These are phyloP conservation scores for Pandemis cinnamomeana DNA, from an alignment of 2,888 invertebrate genomes.

Conservation along the genomic window DNA sequence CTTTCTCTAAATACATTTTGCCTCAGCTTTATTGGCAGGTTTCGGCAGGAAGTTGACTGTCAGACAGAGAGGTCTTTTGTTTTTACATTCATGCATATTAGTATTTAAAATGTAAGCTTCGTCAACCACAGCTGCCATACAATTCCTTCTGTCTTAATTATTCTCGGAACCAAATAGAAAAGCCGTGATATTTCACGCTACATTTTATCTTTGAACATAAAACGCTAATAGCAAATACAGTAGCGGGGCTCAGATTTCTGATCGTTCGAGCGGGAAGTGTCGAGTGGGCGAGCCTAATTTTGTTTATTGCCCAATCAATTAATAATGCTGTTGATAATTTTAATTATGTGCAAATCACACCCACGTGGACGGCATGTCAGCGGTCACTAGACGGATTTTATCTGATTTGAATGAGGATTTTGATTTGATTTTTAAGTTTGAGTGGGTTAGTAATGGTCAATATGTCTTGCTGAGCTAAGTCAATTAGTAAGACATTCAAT, in stretches of 20 bases:
- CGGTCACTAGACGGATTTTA: not conserved
- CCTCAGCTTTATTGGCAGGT: too few species aligned
- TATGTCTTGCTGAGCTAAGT: not conserved
- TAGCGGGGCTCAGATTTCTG: conserved; percentile 28
- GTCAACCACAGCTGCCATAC: not conserved
- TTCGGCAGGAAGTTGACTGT: too few species aligned
- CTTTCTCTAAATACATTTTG: too few species aligned
- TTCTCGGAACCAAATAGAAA: not conserved
- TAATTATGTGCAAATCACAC: conserved; percentile 39
- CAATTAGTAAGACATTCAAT: not conserved
- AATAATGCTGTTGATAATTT: conserved; percentile 36
- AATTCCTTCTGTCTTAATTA: not conserved
- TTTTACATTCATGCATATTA: too few species aligned
- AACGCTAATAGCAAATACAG: conserved; percentile 9
- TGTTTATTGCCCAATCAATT: conserved; percentile 38
- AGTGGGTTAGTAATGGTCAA: not conserved
- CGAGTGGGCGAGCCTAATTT: conserved; percentile 37
- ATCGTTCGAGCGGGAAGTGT: conserved; percentile 14
- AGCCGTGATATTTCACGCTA: not conserved
- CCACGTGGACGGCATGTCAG: conserved; percentile 15
- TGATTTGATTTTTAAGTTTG: conserved; percentile 4
- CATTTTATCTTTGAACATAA: conserved; percentile 1
- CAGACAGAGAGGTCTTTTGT: too few species aligned
- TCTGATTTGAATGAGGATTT: not conserved
- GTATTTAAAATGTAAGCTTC: too few species aligned